Evolutionary conservation across 2,113 vertebrate genomes (phyloP), one percentile per base, ranked within the genome.

Genomic region (Pterophyllum scalare): DNA sequence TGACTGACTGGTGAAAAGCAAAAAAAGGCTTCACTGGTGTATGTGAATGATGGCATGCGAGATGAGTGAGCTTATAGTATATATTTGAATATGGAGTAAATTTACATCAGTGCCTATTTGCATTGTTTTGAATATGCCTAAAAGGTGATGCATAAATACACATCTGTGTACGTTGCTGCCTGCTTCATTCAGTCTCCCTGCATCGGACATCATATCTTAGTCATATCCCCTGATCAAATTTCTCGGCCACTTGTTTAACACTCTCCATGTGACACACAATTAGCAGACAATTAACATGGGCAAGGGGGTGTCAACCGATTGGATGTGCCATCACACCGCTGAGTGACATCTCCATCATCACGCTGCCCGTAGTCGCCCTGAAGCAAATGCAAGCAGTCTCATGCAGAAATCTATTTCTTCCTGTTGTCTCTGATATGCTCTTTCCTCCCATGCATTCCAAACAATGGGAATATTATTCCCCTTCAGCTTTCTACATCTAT

Each of bases 291-390:
- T 94, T 94, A 95, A 56, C 85, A 86, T 56, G 85, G 90, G 81
- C 79, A 84, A 85, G 38, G 3, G 56, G 77, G 87, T 88, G 93
- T 92, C 91, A 92, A 94, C 90, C 84, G 90, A 94, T 94, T 93
- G 87, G 93, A 81, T 88, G 84, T 89, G 92, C 85, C 79, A 52
- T 88, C 85, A 82, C 60, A 19, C 31, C 4, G 4, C 81, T 79
- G 90, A 90, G 72, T 93, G 89, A 94, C 88, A 90, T 92, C 92
- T 93, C 85, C 86, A 89, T 94, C 91, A 61, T 77, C 54, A 2
- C 59, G 19, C 65, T 64, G 77, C 28, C 19, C 2, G 60, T 46
- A 12, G 5, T 77, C 67, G 40, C 80, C 86, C 81, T 31, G 60
- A 83, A 60, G 77, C 79, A 56, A 22, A 65, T 60, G 8, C 57